Base-by-base conservation (phyloP, 2,888 invertebrate species). In the Drosophila algonquin region DNA sequence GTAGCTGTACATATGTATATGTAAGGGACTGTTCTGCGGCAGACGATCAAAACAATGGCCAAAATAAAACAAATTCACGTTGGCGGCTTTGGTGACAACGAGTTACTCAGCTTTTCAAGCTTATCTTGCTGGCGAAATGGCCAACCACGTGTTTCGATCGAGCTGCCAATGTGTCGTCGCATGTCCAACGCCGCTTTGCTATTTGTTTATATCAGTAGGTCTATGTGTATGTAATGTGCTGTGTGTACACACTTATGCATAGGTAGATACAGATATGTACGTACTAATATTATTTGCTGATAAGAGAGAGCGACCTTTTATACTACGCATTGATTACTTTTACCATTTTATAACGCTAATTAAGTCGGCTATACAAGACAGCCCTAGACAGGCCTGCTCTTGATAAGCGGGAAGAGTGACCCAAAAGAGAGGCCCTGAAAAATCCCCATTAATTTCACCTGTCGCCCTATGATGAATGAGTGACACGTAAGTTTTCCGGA, bases 31-130 rank as follows among this genome's bases (percentile, higher is more conserved):
- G 53, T 24, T 48, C 48, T 57, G 51, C 46, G 65, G 46, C 30
- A 56, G 64, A 16, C 50, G 81, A 89, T 89, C 89, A 87, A 69
- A 82, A 87, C 81, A 87, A 69, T 51, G 50, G 52, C 24, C 44
- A 59, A 75, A 58, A 40, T 54, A 46, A 75, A 51, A 44, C 35
- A 69, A 68, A 69, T 30, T 47, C 74, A 56, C 65, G 48, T 65
- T 48, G 14, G 32, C 35, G 16, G 12, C 35, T 8, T 32, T 18
- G 35, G 18, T 44, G 40, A 21, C n/a, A 9, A 7, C 30, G n/a
- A 12, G 3, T 46, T 45, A n/a, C 56, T 45, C 35, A 35, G 32
- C 55, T 75, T 50, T 18, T 35, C 5, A 50, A 58, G 51, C 73
- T 57, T 63, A 63, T 81, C 51, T 53, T 48, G 47, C 52, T 16